Evolutionary conservation across 2,888 invertebrate species (phyloP), one percentile per base, ranked within the genome.

Genomic region (Drosophila buzzatii): DNA sequence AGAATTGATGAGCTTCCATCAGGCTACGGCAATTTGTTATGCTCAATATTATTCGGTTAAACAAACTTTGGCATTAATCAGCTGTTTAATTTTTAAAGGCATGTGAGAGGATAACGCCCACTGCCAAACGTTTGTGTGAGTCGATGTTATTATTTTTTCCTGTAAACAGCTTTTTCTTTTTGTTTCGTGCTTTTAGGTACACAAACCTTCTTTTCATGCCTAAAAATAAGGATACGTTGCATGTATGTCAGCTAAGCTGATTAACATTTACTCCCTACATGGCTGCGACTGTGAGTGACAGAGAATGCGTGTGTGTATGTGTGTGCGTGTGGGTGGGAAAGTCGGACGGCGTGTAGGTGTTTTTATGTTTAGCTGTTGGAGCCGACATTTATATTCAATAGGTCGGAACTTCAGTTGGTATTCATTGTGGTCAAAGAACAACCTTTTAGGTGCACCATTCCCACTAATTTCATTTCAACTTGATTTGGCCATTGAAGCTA

Each of bases 21-120:
- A 61, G 42, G 62, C 18, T 37, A 69, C 66, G 61, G 35, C 71
- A 77, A 85, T 85, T 85, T 86, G 89, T 89, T 83, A 83, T 62
- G 59, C 33, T 75, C 69, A 67, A 86, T 90, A 75, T 86, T 86
- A 73, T 86, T 60, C 74, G 81, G 73, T 59, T 77, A 66, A 75
- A 49, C 72, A 74, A 80, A 80, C 77, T 77, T 70, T 83, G 84
- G 62, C 89, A 90, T 89, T 89, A 83, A 89, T 90, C 89, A 83
- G 79, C 67, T 83, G 75, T 67, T 90, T 72, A 75, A 86, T 90
- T 89, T 86, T 80, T 72, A 73, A 86, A 74, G 76, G 70, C 73
- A 80, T 70, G 65, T 65, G 59, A 58, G 52, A 70, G 59, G 57
- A 62, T 61, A 69, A 72, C 57, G 62, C 72, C 49, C 60, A 52